phyloP scores from a whole-genome alignment of 1,140 invertebrate genomes.

The Chlorops oryzae region DNA sequence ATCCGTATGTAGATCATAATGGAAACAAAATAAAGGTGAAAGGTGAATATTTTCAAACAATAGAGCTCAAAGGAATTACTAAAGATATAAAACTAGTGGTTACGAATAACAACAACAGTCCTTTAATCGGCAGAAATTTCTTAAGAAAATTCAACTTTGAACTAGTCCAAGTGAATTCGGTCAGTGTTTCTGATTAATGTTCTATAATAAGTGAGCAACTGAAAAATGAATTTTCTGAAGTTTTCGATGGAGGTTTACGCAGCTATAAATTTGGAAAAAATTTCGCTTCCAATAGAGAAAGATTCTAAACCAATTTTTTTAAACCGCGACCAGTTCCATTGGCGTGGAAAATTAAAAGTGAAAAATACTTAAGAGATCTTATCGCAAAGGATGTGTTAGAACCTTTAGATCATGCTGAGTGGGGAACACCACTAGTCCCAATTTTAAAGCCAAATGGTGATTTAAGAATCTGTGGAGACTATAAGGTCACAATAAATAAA shows the following conservation, averaged over 20 bases:
- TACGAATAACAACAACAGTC: background rate
- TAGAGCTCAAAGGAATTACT: no score
- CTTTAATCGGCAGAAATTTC: constrained; percentile 8
- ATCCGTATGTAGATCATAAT: no score
- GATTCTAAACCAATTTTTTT: constrained; percentile 10
- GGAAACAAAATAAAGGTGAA: constrained; percentile 5
- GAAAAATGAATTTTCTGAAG: constrained; percentile 7
- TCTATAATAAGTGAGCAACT: constrained; percentile 1
- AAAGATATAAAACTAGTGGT: constrained; percentile 3
- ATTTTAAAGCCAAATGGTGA: constrained; percentile 43
- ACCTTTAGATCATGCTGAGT: constrained; percentile 32
- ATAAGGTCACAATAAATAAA: constrained; percentile 43
- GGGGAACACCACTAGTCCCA: constrained; percentile 44
- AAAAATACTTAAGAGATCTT: constrained; percentile 29
- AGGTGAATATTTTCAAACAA: background rate
- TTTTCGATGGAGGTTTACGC: constrained; percentile 3
- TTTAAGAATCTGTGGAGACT: constrained; percentile 50
- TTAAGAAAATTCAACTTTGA: constrained; percentile 6
- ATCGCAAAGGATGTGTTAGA: constrained; percentile 33
- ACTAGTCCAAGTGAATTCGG: constrained; percentile 5
- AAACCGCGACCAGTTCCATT: constrained; percentile 14
- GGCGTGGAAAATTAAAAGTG: constrained; percentile 13
- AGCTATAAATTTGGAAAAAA: background rate
- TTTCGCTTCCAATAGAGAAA: background rate
- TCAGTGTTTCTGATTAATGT: background rate